Evolutionary conservation across 2,797 vertebrate species (phyloP).

Genomic region (Mareca strepera): DNA sequence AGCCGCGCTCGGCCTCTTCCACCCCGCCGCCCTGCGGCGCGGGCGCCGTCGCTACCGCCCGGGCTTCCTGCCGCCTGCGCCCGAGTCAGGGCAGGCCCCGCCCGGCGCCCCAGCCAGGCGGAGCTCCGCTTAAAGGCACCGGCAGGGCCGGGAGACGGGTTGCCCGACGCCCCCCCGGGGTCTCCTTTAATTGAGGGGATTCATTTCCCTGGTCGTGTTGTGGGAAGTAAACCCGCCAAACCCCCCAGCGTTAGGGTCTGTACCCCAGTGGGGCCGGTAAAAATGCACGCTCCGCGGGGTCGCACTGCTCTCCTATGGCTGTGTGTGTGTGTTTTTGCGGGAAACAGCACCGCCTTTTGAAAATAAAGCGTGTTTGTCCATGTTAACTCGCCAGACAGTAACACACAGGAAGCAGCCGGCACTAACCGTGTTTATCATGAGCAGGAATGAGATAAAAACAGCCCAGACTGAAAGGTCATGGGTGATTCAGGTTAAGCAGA

Average conservation of each 20-base stretch:
- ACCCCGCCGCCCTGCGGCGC: not conserved
- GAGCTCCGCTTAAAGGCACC: not conserved
- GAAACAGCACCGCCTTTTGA: no score
- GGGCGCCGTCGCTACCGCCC: not conserved
- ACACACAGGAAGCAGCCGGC: accelerated
- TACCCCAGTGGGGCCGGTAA: accelerated
- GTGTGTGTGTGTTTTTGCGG: no score
- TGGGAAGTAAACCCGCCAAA: not conserved
- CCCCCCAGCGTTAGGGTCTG: no score
- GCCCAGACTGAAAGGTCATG: not conserved
- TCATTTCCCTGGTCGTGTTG: not conserved
- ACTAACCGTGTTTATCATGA: accelerated
- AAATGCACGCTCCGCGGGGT: no score
- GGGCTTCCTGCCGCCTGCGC: not conserved
- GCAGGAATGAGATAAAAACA: not conserved
- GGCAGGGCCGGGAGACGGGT: not conserved
- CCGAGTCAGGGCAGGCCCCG: not conserved
- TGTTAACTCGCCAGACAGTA: not conserved
- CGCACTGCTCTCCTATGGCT: accelerated
- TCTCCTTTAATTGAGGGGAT: not conserved
- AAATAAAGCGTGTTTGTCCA: not conserved
- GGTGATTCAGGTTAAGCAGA: not conserved
- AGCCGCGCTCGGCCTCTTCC: not conserved
- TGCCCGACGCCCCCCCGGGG: not conserved
- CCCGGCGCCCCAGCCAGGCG: not conserved